Evolutionary conservation across 2,888 invertebrate species (phyloP).

Genomic region (Synergus umbraculus): DNA sequence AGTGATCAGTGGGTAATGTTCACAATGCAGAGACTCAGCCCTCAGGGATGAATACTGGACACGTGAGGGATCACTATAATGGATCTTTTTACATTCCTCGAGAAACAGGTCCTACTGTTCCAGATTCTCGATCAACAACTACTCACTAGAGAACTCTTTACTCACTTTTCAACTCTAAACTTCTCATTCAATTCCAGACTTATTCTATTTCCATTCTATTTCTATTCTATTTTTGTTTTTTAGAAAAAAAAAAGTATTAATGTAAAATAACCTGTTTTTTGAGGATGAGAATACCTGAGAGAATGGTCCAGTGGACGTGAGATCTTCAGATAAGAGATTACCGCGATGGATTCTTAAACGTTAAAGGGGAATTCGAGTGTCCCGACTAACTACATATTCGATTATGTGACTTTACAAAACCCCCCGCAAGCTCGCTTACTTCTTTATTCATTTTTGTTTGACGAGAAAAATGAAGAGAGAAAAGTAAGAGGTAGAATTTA

Average conservation of each 20-base stretch:
- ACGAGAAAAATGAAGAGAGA: conserved; percentile 39
- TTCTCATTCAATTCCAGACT: neutral
- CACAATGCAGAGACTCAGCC: conserved; percentile 44
- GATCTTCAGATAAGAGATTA: conserved; percentile 17
- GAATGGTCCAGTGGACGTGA: conserved; percentile 13
- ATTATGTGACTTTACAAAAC: conserved; percentile 10
- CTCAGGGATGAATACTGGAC: conserved; percentile 53
- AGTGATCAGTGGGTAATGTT: conserved; percentile 33
- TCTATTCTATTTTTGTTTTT: neutral
- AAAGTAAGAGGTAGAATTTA: conserved; percentile 18
- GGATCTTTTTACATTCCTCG: conserved; percentile 67
- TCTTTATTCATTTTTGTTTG: conserved; percentile 13
- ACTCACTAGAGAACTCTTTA: conserved; percentile 18
- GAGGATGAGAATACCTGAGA: conserved; percentile 8
- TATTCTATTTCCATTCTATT: no score
- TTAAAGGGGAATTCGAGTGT: conserved; percentile 25
- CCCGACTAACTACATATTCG: conserved; percentile 21
- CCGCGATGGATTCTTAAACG: conserved; percentile 21
- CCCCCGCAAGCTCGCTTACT: conserved; percentile 11
- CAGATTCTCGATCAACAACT: conserved; percentile 36
- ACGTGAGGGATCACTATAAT: conserved; percentile 67
- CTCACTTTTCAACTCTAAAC: conserved; percentile 23
- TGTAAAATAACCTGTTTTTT: neutral
- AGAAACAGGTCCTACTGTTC: conserved; percentile 70
- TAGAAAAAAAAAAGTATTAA: neutral